Base-by-base conservation (phyloP, 2,797 vertebrate genomes). In the Syngnathus rostellatus region DNA sequence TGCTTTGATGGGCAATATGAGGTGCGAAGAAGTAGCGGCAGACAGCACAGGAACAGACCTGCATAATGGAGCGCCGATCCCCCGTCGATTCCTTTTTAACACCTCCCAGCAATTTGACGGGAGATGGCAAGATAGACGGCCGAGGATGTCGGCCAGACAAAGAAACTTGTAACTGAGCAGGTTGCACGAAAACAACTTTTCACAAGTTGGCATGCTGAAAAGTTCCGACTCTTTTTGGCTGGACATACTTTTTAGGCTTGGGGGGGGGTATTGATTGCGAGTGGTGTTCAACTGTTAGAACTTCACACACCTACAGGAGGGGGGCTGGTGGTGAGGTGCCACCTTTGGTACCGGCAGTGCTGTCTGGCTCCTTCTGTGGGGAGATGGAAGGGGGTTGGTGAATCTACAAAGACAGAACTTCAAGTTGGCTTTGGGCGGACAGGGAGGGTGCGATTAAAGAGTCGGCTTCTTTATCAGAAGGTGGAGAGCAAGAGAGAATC, bases 21-120 rank as follows among this genome's bases (percentile, higher is more conserved):
- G 94, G 96, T 97, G 96, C 90, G 92, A 98, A 97, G 92, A 91
- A 87, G 91, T 89, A 80, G 89, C 85, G 91, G 88, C 92, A 92
- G 91, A 86, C 92, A 82, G 87, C 91, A 83, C 93, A 95, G 94
- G 95, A 96, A 94, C 87, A 90, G 94, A 92, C 96, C 95, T 97
- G 96, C 92, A 95, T 93, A 94, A 94, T 90, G 84, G 92, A 91
- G 86, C 82, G 57, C 79, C 66, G 78, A 85, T 83, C 84, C 83
- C 86, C 90, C 88, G 85, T 79, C 87, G 91, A 69, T 80, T 91
- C 91, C 89, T 83, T 93, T 94, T 94, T 94, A 93, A 94, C 95
- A 98, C 90, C 93, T 94, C 90, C 4, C 64, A 85, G 88, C 82
- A 84, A 89, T 87, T 90, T 88, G 86, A 73, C 77, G 90, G 81